Evolutionary conservation across 1,140 invertebrate species (phyloP), one percentile per base, ranked within the genome.

Genomic region (Chelonus insularis): DNA sequence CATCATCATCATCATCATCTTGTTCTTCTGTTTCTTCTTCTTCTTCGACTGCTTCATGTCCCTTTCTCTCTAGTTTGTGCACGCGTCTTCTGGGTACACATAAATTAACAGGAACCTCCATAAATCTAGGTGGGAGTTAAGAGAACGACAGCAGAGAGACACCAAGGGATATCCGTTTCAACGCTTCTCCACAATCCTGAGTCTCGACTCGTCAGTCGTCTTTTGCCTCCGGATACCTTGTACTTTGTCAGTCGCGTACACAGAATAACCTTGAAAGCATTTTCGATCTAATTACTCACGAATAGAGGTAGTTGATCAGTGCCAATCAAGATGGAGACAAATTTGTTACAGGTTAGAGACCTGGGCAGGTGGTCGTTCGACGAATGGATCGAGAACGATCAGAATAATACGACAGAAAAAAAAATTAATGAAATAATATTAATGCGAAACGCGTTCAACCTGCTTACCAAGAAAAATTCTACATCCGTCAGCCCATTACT

Each of bases 401-500:
- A 45, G 43, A 16, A 45, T 7, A n/a, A 41, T n/a, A 7, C 11
- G 43, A 7, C 36, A n/a, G 2, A 1, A 21, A 77, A 79, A 79
- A 79, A 77, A 37, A 73, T 75, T 79, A 79, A 79, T 79, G 76
- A 78, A 78, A 79, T 78, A 78, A 79, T 79, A 79, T 77, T 70
- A 75, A 79, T 79, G 76, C 77, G 67, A 72, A 73, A 72, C 76
- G 75, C 76, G 77, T 77, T 74, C 77, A 71, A 68, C 69, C 70
- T 74, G 74, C 68, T 69, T 76, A 76, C 73, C 47, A 37, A 21
- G 50, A 52, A 52, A 52, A 12, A 52, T 52, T 36, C 50, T 25
- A 34, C 50, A 52, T 34, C 25, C 23, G 23, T 25, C 37, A n/a
- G 14, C 14, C 12, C 14, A 12, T 39, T 39, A 11, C 14, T 39